These are phyloP conservation scores for Aspidiotus destructor DNA, from an alignment of 2,888 invertebrate species.

Conservation along the genomic window DNA sequence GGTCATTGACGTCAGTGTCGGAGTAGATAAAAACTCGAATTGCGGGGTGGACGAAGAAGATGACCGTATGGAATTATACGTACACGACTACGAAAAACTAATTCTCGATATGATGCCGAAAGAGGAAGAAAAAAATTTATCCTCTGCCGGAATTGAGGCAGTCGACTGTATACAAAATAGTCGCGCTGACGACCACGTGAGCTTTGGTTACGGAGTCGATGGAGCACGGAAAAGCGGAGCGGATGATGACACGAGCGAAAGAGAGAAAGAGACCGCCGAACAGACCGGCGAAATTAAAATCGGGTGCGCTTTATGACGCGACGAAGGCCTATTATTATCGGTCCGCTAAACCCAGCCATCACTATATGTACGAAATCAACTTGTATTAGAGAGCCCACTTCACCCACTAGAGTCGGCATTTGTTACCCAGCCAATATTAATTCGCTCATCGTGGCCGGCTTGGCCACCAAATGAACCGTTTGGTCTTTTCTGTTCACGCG, in stretches of 20 bases:
- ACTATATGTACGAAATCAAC: neutral
- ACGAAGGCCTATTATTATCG: neutral
- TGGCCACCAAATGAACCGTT: neutral
- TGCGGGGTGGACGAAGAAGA: no score
- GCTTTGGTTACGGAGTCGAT: neutral
- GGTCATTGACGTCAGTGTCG: no score
- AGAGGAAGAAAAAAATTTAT: neutral
- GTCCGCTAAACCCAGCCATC: neutral
- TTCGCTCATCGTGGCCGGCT: constrained; percentile 2
- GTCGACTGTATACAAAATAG: neutral
- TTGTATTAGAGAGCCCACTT: constrained; percentile 4
- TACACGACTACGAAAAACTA: no score
- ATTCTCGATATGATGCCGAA: no score
- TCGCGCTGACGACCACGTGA: neutral
- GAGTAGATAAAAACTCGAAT: no score
- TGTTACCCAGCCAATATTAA: constrained; percentile 1
- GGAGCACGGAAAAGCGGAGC: neutral
- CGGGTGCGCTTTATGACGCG: neutral
- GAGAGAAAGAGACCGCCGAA: neutral
- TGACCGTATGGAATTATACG: no score
- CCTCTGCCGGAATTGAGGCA: neutral
- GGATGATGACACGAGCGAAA: neutral
- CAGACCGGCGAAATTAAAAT: neutral
- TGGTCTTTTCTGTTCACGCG: neutral
- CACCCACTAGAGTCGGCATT: neutral